Percentiles rank a stretch among this genome's conserved stretches.
These are phyloP conservation scores for Syngnathus rostellatus DNA, from an alignment of 2,797 vertebrate genomes.

Conservation along the genomic window DNA sequence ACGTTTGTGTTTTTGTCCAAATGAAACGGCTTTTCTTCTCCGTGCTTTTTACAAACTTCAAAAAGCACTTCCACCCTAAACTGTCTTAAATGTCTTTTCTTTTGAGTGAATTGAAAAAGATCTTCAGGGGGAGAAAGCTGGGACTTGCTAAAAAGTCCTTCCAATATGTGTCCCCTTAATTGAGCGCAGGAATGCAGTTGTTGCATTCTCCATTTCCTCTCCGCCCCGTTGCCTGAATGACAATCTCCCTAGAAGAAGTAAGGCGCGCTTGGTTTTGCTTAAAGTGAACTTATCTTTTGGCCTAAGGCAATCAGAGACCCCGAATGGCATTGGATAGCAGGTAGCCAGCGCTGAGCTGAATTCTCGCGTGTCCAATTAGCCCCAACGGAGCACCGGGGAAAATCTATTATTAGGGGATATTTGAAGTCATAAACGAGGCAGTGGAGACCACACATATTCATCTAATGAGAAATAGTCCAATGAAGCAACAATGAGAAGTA, in stretches of 20 bases:
- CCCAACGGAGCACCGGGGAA: slow-evolving; percentile 31
- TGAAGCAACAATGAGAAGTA: slow-evolving; percentile 52
- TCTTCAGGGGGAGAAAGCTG: slow-evolving; percentile 1
- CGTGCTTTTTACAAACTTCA: not conserved
- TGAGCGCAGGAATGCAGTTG: slow-evolving; percentile 41
- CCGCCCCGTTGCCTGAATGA: slow-evolving; percentile 17
- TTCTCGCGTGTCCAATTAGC: slow-evolving; percentile 40
- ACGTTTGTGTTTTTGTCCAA: not conserved
- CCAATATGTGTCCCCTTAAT: slow-evolving; percentile 19
- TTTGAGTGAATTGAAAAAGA: slow-evolving; percentile 13
- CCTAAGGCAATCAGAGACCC: slow-evolving; percentile 11
- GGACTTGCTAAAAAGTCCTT: slow-evolving; percentile 8
- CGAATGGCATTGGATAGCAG: slow-evolving; percentile 35
- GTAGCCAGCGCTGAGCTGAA: slow-evolving; percentile 21
- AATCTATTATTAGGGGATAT: slow-evolving; percentile 40
- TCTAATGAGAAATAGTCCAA: slow-evolving; percentile 34
- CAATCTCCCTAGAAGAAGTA: slow-evolving; percentile 29
- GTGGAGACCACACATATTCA: slow-evolving; percentile 40
- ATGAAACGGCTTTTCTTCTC: slow-evolving; percentile 1
- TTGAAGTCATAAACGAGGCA: slow-evolving; percentile 36
- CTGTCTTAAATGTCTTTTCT: slow-evolving; percentile 1
- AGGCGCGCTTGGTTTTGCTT: slow-evolving; percentile 21
- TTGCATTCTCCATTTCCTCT: slow-evolving; percentile 21
- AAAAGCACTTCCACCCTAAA: not conserved
- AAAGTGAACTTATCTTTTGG: slow-evolving; percentile 15